Base-by-base conservation (phyloP, 2,888 invertebrate genomes). In the Acrocera orbiculus region DNA sequence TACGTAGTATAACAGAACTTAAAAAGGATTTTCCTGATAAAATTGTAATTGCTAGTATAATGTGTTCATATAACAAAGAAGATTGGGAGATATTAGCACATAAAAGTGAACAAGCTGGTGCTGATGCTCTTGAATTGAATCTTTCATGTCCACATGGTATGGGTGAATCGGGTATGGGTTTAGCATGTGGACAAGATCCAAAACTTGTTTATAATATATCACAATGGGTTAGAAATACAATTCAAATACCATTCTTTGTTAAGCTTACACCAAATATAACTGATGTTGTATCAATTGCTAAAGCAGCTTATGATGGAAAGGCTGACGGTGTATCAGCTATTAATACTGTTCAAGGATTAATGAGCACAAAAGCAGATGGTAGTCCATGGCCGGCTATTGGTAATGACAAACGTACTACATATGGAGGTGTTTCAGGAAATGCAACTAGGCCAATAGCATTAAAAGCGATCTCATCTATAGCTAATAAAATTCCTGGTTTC, bases 231-330 rank as follows among this genome's bases (percentile, higher is more conserved):
- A 67, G 78, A 33, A 70, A 66, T 19, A 76, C 82, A 0, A 72
- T 90, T 7, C 79, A 79, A 51, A 86, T 98, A 42, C 96, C 98
- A 3, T 83, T 98, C 64, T 98, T 98, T 61, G 75, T 95, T 10
- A 98, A 98, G 61, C 62, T 98, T 36, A 98, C 98, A 0, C 96
- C 96, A 0, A 98, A 98, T 54, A 92, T 96, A 16, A 96, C 96
- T 0, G 82, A 92, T 42, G 86, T 98, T 32, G 77, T 82, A 1
- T 64, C 65, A 23, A 89, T 98, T 42, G 96, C 96, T 0, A 62
- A 53, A 46, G 96, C 96, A 4, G 96, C 96, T 0, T 62, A 86
- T 47, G 76, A 81, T 63, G 90, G 93, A 34, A 77, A 81, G 3
- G 96, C 96, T 2, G 74, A 76, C 56, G 96, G 96, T 2, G 95